These are phyloP conservation scores for Caenorhabditis tropicalis DNA, from an alignment of 1,140 invertebrate species.

Conservation along the genomic window DNA sequence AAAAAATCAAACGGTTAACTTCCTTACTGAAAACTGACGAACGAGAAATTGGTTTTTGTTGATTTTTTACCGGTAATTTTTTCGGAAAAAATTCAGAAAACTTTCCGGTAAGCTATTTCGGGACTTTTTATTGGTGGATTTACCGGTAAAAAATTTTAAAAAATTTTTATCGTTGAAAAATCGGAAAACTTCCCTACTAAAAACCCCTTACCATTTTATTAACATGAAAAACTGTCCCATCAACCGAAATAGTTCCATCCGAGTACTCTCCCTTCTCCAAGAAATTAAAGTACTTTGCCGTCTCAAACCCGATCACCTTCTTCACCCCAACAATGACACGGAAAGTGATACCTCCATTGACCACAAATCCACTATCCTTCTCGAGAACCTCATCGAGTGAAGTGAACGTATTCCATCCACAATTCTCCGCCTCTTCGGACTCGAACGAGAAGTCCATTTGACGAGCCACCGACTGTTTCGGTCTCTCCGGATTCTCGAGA, in stretches of 20 bases:
- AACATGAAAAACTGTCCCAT: background rate
- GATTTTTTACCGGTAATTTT: background rate
- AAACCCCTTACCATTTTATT: constrained; percentile 20
- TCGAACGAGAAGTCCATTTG: constrained; percentile 13
- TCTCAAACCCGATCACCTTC: background rate
- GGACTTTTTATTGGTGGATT: too few species aligned
- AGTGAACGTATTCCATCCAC: background rate
- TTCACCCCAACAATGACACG: constrained; percentile 6
- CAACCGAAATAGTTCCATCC: background rate
- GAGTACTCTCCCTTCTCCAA: background rate
- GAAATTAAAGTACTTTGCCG: background rate
- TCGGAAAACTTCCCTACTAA: too few species aligned
- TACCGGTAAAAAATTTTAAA: too few species aligned
- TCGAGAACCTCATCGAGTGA: background rate
- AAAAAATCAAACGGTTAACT: too few species aligned
- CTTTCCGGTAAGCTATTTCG: too few species aligned
- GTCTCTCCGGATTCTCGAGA: background rate
- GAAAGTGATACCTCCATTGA: background rate
- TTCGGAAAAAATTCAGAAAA: too few species aligned
- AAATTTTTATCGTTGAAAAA: too few species aligned
- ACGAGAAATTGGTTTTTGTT: too few species aligned
- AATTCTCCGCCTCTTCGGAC: background rate
- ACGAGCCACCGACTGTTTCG: background rate
- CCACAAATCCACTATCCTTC: background rate
- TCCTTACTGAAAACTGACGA: too few species aligned